phyloP scores from a whole-genome alignment of 2,113 vertebrate species.

The Bostrychus sinensis region DNA sequence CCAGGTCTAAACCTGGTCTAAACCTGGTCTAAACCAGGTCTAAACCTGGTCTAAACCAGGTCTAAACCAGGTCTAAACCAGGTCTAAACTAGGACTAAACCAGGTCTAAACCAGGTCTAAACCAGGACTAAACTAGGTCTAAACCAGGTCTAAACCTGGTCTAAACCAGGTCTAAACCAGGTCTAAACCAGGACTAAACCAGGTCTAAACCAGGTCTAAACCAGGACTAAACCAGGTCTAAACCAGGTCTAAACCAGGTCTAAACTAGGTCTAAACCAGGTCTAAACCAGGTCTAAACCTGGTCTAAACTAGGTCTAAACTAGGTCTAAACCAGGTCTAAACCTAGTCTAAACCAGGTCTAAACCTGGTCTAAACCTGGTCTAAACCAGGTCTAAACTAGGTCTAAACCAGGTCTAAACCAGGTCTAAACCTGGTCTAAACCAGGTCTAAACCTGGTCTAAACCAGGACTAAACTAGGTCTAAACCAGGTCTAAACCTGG shows the following conservation, averaged over 20 bases:
- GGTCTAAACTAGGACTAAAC: background rate
- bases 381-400: background rate
- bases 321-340: too few species aligned
- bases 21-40: background rate
- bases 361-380: background rate
- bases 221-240: background rate
- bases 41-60: background rate
- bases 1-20: too few species aligned
- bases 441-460: background rate
- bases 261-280: background rate
- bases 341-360: background rate
- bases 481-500: background rate
- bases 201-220: background rate
- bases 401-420: background rate
- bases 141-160: too few species aligned
- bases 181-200: background rate
- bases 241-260: background rate
- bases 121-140: background rate
- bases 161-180: background rate
- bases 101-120: background rate
- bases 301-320: background rate
- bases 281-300: background rate
- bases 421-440: background rate
- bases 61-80: background rate
- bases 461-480: background rate